Evolutionary conservation across 2,888 invertebrate genomes (phyloP), one percentile per base, ranked within the genome.

Genomic region (Aleiodes leptofemur): DNA sequence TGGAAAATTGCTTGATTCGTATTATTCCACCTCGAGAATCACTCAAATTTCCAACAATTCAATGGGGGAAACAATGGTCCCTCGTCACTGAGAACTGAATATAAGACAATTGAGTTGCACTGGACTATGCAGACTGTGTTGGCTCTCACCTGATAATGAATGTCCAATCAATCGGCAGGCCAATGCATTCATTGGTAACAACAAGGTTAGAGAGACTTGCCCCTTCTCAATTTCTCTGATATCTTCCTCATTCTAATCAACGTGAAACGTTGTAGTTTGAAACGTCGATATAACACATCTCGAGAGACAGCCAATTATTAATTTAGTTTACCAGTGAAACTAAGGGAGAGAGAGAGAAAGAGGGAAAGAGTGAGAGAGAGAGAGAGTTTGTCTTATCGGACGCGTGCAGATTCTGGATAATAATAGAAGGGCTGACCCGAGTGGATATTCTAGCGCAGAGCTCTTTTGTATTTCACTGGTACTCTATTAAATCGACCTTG

Each of bases 321-420:
- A 79, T 79, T 74, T 57, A 72, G 43, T 56, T 64, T 31, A 73
- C 56, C 34, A 56, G 73, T 23, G 66, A 51, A 76, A 61, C 55
- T 51, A 43, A 43, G 9, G 11, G 43, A 43, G 43, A 43, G 43
- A 43, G 11, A 34, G 34, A 34, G 34, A 34, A 4, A 43, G 43
- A 43, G 23, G 23, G 23, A 8, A 3, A 38, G 38, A 38, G 38
- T 8, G 8, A 7, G 38, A 38, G 5, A 43, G 43, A 43, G 43
- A 43, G 43, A 16, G 64, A 48, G 38, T 14, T 51, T 68, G 68
- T 70, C 74, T 77, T 77, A 72, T 71, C 70, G 68, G 14, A 70
- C 64, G 75, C 69, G 69, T 66, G 56, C 70, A 72, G 72, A 75
- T 77, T 73, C 57, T 76, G 48, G 69, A 76, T 76, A 76, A 70